These are phyloP conservation scores for Vespertilio murinus DNA, from an alignment of 2,797 vertebrate genomes.

Conservation along the genomic window DNA sequence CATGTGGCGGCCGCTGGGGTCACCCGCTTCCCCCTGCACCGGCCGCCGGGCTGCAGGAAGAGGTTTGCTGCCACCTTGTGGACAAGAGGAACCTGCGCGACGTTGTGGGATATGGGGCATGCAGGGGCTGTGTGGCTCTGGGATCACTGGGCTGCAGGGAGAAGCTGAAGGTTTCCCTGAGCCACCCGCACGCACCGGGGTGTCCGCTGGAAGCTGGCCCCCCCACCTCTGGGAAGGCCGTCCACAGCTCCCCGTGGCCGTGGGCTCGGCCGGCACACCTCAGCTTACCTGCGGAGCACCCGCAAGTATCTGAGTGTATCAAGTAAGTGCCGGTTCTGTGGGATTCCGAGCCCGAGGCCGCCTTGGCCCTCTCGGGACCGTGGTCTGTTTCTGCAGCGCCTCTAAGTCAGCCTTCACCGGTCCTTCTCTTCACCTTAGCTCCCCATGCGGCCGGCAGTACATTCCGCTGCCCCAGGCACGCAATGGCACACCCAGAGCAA, in stretches of 20 bases:
- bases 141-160: neutral
- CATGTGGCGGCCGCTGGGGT: no score
- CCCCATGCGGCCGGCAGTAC: neutral
- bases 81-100: neutral
- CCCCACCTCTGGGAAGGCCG: neutral
- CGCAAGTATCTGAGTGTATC: slow-evolving; percentile 6
- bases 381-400: neutral
- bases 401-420: no score
- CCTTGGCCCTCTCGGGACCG: neutral
- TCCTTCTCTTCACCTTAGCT: neutral
- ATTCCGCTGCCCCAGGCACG: neutral
- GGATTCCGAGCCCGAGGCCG: neutral
- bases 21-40: fast-evolving
- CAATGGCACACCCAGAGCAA: neutral
- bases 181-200: neutral
- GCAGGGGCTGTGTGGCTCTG: neutral
- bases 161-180: neutral
- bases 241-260: neutral
- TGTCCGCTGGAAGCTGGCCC: neutral
- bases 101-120: no score
- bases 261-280: neutral
- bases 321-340: neutral
- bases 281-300: neutral
- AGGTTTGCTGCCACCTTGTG: slow-evolving; percentile 75
- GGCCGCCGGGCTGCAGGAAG: neutral